Conservation (phyloP, 2,113 vertebrate genomes). For the human region GRCh38 chr11:56286501-56287000, state of each 20-base stretch:
- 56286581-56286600: slow-evolving; percentile 27
- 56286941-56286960: no score
- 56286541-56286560: background rate
- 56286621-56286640: background rate
- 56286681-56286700: background rate
- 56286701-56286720: background rate
- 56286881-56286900: background rate
- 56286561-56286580: slow-evolving; percentile 4
- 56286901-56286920: background rate
- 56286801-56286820: no score
- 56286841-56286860: background rate
- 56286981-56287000: no score
- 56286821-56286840: background rate
- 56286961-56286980: no score
- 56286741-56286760: background rate
- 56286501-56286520: slow-evolving; percentile 29
- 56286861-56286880: no score
- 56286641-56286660: background rate
- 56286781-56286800: background rate
- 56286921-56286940: background rate
- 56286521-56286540: background rate
- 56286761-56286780: background rate
- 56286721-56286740: background rate
- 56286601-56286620: background rate
- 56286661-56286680: background rate